Evolutionary conservation across 2,113 vertebrate genomes (phyloP).

Genomic region (Mohoua ochrocephala): DNA sequence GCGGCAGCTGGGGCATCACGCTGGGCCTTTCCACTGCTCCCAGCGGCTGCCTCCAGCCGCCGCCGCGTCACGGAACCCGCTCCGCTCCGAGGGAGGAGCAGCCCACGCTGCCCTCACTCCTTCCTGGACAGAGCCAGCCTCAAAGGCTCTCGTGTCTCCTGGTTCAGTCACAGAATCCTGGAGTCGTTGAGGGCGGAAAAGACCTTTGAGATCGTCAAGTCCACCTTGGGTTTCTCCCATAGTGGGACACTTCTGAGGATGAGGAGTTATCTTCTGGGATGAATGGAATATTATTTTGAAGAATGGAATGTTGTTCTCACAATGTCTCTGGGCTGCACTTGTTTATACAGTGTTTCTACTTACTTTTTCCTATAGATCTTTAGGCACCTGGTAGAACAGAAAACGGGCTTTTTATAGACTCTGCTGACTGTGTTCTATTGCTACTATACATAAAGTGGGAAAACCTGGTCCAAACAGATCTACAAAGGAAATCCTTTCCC

Average conservation of each 20-base stretch:
- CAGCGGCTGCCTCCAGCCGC: background rate
- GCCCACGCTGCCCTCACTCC: background rate
- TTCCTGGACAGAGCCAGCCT: background rate
- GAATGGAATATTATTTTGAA: background rate
- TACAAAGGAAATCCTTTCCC: background rate
- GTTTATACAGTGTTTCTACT: background rate
- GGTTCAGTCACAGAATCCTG: background rate
- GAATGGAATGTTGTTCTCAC: background rate
- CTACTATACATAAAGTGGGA: background rate
- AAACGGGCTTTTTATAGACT: background rate
- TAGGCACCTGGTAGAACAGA: background rate
- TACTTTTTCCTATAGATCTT: background rate
- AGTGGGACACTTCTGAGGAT: background rate
- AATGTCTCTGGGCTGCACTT: background rate
- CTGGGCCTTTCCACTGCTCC: slow-evolving; percentile 10
- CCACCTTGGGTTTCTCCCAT: background rate
- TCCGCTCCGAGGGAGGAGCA: background rate
- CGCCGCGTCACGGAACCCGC: background rate
- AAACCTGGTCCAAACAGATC: background rate
- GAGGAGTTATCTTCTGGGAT: background rate
- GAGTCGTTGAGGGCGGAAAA: fast-evolving
- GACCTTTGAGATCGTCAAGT: background rate
- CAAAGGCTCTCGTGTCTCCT: background rate
- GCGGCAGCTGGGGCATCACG: slow-evolving; percentile 35
- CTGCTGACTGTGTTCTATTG: background rate